These are phyloP conservation scores for Agrochola macilenta DNA, from an alignment of 2,888 invertebrate species.

Conservation along the genomic window DNA sequence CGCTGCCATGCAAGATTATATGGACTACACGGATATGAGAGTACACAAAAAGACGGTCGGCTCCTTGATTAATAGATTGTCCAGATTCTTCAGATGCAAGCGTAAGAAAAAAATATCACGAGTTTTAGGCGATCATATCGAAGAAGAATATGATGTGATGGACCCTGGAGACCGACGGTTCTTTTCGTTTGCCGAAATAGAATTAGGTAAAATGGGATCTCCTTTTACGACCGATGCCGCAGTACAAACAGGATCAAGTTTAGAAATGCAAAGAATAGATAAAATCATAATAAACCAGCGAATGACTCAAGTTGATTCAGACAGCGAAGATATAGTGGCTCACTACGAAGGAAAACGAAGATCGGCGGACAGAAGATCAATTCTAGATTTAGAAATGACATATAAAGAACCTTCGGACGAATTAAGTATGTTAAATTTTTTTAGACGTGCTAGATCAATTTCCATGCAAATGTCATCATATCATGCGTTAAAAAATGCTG, in stretches of 20 bases:
- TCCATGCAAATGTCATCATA: conserved; percentile 44
- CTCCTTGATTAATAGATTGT: conserved; percentile 48
- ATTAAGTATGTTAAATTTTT: conserved; percentile 76
- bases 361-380: conserved; percentile 6
- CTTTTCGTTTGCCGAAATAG: conserved; percentile 79
- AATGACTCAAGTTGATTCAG: conserved; percentile 10
- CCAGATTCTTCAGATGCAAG: conserved; percentile 62
- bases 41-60: conserved; percentile 39
- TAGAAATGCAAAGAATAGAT: conserved; percentile 70
- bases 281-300: neutral
- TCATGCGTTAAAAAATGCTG: neutral
- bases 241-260: conserved; percentile 82
- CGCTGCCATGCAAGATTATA: conserved; percentile 68
- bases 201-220: conserved; percentile 74
- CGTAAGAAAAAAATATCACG: conserved; percentile 40
- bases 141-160: conserved; percentile 30
- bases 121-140: conserved; percentile 25
- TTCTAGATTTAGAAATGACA: conserved; percentile 23
- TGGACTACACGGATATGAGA: conserved; percentile 42
- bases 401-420: conserved; percentile 67
- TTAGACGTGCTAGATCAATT: conserved; percentile 68
- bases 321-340: conserved; percentile 30
- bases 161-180: conserved; percentile 52
- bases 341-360: conserved; percentile 23
- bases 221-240: conserved; percentile 65